Evolutionary conservation across 2,888 invertebrate species (phyloP), one percentile per base, ranked within the genome.

Genomic region (Aporophyla nigra): DNA sequence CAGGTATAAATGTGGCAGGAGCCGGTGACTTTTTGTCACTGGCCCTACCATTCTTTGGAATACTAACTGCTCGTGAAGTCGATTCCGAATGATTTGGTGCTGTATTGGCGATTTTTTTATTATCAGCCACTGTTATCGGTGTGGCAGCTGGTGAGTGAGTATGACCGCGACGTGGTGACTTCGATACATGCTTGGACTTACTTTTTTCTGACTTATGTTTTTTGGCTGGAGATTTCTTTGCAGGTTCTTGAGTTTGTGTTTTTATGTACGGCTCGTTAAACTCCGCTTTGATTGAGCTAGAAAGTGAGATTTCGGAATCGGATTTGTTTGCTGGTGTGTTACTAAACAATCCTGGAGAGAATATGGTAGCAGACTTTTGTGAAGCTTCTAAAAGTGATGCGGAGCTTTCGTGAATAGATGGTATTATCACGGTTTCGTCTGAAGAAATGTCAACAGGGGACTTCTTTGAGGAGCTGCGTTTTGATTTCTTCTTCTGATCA

Each of bases 251-350:
- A 2, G 33, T 43, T 10, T 54, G 27, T 10, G 61, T 10, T 21
- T 12, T 69, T 0, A 51, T 27, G 27, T 80, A 80, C 0, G 83
- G 62, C 6, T 67, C 10, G 1, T 72, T 62, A 9, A 83, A 83
- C 9, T 67, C 82, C 0, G 62, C 80, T 59, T 62, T 76, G 0
- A 83, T 0, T 0, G 83, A 83, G 58, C 67, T 76, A 6, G 76
- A 51, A 1, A 83, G 69, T 0, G 76, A 83, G 16, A 51, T 1
- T 21, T 83, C 82, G 0, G 75, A 73, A 5, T 67, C 78, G 0
- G 83, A 70, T 12, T 16, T 49, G 5, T 53, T 27, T 1, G 2
- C 7, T 19, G 46, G 9, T 0, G 19, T n/a, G 10, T 24, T 58
- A 0, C 49, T 51, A 1, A 61, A 67, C 6, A 65, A 12, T 0